Conservation (phyloP, 2,797 vertebrate genomes). For the Miichthys miiuy region DNA sequence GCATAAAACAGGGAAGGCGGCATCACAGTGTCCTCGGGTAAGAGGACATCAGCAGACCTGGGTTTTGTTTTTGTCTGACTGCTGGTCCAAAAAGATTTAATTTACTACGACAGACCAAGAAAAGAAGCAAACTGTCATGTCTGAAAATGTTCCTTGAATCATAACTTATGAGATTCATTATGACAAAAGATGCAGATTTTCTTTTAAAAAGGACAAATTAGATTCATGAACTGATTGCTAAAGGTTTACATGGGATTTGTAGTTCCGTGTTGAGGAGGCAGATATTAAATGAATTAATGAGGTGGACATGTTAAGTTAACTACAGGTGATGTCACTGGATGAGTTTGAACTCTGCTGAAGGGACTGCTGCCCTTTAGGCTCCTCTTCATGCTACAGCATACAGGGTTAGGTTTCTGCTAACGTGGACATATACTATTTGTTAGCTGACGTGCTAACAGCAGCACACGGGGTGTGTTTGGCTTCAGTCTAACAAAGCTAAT, state of each 20-base stretch:
- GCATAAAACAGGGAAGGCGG: too few species aligned
- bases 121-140: too few species aligned
- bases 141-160: neutral
- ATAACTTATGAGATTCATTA: neutral
- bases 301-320: too few species aligned
- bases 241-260: neutral
- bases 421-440: slow-evolving; percentile 27
- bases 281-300: neutral
- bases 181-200: neutral
- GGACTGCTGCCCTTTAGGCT: neutral
- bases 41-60: too few species aligned
- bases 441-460: slow-evolving; percentile 56
- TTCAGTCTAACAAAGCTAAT: slow-evolving; percentile 31
- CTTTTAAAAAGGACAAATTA: neutral
- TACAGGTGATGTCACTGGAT: neutral
- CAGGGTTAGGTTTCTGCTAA: slow-evolving; percentile 54
- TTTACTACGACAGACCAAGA: neutral
- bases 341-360: too few species aligned
- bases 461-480: slow-evolving; percentile 8
- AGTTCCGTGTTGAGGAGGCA: neutral
- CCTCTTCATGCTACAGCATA: neutral
- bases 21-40: too few species aligned
- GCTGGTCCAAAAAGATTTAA: neutral
- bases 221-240: neutral
- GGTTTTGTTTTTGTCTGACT: too few species aligned